These are phyloP conservation scores for Pachyseris speciosa DNA, from an alignment of 64 coral and sea anemone species.

Conservation along the genomic window DNA sequence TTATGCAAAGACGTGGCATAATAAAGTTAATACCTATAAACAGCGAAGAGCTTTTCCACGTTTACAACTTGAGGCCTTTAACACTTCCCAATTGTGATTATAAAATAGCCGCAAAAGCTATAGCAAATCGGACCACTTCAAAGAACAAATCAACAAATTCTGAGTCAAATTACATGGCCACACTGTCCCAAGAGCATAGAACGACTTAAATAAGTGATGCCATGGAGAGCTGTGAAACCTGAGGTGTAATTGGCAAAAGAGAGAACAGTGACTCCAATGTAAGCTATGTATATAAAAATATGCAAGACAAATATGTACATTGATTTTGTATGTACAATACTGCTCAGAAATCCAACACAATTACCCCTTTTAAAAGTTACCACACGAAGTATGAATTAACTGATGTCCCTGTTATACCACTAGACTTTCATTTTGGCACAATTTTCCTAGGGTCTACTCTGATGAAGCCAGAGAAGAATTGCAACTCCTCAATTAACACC, in stretches of 20 bases:
- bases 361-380: background rate
- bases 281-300: background rate
- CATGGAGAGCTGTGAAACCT: background rate
- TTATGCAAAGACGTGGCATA: too few relatives aligned
- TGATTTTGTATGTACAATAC: too few relatives aligned
- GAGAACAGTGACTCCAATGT: background rate
- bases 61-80: too few relatives aligned
- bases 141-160: background rate
- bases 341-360: background rate
- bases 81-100: too few relatives aligned
- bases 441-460: conserved; percentile 34
- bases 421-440: background rate
- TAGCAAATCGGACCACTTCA: background rate
- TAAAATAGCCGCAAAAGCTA: too few relatives aligned
- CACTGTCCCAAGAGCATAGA: background rate
- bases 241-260: background rate
- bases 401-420: background rate
- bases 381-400: too few relatives aligned
- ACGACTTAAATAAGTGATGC: background rate
- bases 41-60: too few relatives aligned
- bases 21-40: too few relatives aligned
- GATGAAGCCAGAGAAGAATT: conserved; percentile 62
- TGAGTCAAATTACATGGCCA: background rate
- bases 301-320: too few relatives aligned
- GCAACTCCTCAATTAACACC: conserved; percentile 27